Evolutionary conservation across 2,888 invertebrate genomes (phyloP).

Genomic region (Chesias legatella): DNA sequence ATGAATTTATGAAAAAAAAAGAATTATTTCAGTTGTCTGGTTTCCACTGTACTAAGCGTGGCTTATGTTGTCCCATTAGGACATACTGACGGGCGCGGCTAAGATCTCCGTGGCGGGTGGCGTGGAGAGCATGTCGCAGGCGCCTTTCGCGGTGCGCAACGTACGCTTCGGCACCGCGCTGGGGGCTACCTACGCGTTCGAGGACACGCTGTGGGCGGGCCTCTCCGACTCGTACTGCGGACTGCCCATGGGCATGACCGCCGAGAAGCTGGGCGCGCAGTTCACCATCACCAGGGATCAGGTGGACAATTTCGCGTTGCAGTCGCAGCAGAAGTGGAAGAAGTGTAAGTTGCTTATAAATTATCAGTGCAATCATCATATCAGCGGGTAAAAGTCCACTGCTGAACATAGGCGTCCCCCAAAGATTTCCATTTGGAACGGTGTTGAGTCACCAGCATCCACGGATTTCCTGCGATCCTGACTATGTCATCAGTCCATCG

Average conservation of each 20-base stretch:
- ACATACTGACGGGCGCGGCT: conserved; percentile 91
- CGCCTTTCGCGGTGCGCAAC: conserved; percentile 91
- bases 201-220: conserved; percentile 93
- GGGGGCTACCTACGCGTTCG: conserved; percentile 87
- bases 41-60: too few relatives aligned
- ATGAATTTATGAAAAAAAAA: too few relatives aligned
- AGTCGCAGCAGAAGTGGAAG: conserved; percentile 94
- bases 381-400: too few relatives aligned
- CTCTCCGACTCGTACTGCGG: conserved; percentile 94
- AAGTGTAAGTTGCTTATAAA: conserved; percentile 75
- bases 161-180: conserved; percentile 93
- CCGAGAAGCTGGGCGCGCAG: conserved; percentile 92
- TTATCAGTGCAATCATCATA: neutral
- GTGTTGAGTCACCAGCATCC: too few relatives aligned
- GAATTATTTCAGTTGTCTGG: too few relatives aligned
- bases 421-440: too few relatives aligned
- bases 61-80: conserved; percentile 79
- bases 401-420: too few relatives aligned
- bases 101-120: conserved; percentile 95
- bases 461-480: too few relatives aligned
- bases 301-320: conserved; percentile 91
- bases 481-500: too few relatives aligned
- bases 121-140: conserved; percentile 96
- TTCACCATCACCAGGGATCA: conserved; percentile 90
- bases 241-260: conserved; percentile 97